Percentiles rank a stretch among this genome's conserved stretches.
phyloP scores from a whole-genome alignment of 2,113 vertebrate species.

The Alosa alosa region DNA sequence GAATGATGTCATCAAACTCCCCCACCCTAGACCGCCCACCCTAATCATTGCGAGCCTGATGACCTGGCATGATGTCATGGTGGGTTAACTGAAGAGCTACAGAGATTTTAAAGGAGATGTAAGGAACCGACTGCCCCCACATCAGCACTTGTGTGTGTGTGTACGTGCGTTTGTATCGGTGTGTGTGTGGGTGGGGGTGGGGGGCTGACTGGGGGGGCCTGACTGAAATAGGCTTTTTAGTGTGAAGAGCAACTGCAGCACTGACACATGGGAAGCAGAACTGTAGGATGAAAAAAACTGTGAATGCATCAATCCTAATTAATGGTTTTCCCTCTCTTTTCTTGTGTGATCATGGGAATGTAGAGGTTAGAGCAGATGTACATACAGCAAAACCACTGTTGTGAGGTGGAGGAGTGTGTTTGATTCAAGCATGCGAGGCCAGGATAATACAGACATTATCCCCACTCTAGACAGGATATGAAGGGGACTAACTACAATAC shows the following conservation, averaged over 20 bases:
- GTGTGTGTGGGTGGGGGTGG: not conserved
- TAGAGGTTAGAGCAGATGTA: not conserved
- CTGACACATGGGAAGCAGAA: not conserved
- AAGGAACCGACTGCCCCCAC: not conserved
- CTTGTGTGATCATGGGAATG: not conserved
- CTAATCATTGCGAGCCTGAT: not conserved
- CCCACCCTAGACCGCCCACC: not conserved
- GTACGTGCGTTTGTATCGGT: not conserved
- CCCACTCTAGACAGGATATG: not conserved
- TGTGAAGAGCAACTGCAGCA: not conserved
- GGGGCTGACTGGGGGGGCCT: not conserved
- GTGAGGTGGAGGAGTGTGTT: not conserved
- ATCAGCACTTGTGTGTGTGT: not conserved
- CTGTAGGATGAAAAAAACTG: not conserved
- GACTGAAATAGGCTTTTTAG: not conserved
- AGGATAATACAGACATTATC: conserved; percentile 14
- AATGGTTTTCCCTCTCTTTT: not conserved
- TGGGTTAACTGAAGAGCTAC: not conserved
- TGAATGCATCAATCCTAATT: not conserved
- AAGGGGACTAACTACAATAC: conserved; percentile 38
- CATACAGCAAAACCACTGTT: not conserved
- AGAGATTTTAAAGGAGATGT: not conserved
- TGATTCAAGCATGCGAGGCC: not conserved
- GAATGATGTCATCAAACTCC: conserved; percentile 5
- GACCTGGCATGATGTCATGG: conserved; percentile 4